Conservation (phyloP, 2,888 invertebrate genomes). For the Cantharis lateralis region DNA sequence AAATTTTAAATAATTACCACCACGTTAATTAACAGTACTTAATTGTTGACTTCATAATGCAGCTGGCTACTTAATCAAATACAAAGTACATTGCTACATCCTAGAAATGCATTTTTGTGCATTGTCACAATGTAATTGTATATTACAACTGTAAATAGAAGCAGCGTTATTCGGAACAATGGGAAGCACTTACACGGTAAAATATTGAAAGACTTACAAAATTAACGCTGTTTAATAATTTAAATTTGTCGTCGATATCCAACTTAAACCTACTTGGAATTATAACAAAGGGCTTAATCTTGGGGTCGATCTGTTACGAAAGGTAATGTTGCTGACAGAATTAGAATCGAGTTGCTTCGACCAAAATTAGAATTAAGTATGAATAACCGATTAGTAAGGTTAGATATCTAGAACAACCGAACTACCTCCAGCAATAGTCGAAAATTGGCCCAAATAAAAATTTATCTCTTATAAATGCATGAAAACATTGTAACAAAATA, state of each 20-base stretch:
- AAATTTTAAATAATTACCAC: background rate
- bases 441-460: background rate
- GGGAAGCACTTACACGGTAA: background rate
- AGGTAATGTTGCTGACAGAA: conserved; percentile 18
- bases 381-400: conserved; percentile 5
- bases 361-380: conserved; percentile 13
- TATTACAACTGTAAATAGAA: background rate
- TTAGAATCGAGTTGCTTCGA: conserved; percentile 14
- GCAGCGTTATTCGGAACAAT: background rate
- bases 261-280: background rate
- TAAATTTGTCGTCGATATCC: background rate
- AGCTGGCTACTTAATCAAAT: background rate
- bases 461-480: background rate
- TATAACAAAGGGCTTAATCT: conserved; percentile 17
- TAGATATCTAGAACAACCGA: background rate
- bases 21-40: background rate
- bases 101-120: background rate
- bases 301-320: conserved; percentile 14
- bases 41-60: background rate
- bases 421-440: background rate
- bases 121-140: background rate
- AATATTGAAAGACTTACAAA: background rate
- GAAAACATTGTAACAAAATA: background rate
- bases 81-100: background rate
- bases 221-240: background rate